Conservation (phyloP, 2,113 vertebrate genomes). For the Riparia riparia region DNA sequence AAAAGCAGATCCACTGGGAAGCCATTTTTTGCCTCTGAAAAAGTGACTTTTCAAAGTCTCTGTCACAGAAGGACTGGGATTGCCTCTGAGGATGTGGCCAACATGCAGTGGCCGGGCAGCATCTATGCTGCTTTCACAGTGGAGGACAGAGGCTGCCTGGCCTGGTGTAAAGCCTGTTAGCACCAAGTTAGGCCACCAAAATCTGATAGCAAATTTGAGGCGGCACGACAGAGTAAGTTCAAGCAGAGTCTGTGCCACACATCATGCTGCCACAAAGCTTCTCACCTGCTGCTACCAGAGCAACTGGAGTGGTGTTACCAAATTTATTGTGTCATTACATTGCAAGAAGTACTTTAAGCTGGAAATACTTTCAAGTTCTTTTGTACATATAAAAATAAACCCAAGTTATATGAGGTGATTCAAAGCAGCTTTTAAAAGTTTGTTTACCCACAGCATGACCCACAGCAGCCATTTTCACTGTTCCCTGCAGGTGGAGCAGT, state of each 20-base stretch:
- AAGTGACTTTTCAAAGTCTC: not conserved
- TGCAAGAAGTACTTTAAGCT: not conserved
- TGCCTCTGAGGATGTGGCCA: not conserved
- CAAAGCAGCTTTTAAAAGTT: not conserved
- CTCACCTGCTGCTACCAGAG: not conserved
- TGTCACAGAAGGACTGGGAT: not conserved
- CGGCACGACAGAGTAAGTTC: not conserved
- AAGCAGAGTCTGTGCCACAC: accelerated
- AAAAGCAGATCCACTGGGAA: not conserved
- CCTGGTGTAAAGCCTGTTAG: not conserved
- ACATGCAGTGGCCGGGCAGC: accelerated
- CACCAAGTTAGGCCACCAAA: not conserved
- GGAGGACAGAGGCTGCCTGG: not conserved
- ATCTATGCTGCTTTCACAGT: accelerated
- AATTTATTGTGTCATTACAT: not conserved
- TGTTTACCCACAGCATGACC: not conserved
- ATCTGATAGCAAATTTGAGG: not conserved
- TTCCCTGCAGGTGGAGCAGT: conserved; percentile 63
- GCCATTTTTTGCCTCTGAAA: not conserved
- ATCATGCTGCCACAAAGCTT: not conserved
- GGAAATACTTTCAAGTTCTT: not conserved
- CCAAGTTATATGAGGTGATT: not conserved
- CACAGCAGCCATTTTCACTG: not conserved
- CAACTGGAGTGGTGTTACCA: not conserved
- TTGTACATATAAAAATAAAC: not conserved